These are phyloP conservation scores for Dipodomys merriami DNA, from an alignment of 2,113 vertebrate genomes.

Conservation along the genomic window DNA sequence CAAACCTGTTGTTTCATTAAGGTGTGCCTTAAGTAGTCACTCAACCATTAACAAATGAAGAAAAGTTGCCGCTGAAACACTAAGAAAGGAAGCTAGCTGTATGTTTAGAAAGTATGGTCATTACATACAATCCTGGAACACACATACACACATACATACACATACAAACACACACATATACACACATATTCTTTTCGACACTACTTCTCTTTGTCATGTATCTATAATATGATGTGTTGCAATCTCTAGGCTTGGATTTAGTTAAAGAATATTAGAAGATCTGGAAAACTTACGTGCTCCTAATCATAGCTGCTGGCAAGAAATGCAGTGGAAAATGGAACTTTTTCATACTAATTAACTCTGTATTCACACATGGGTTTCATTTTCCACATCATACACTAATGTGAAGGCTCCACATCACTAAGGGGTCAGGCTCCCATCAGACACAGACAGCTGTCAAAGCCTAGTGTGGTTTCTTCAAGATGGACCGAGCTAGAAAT, in stretches of 20 bases:
- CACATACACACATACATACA: background rate
- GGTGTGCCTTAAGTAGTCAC: background rate
- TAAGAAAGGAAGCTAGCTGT: constrained; percentile 44
- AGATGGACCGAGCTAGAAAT: constrained; percentile 2
- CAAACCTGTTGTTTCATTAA: background rate
- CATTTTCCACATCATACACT: constrained; percentile 72
- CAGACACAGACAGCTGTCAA: constrained; percentile 64
- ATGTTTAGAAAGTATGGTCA: constrained; percentile 7
- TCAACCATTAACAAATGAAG: constrained; percentile 33
- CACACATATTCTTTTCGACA: background rate
- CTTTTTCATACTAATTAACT: constrained; percentile 79
- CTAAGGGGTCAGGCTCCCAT: constrained; percentile 46
- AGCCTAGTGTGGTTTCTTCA: background rate
- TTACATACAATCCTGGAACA: background rate
- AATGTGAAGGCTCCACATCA: constrained; percentile 36
- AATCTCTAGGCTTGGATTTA: constrained; percentile 57
- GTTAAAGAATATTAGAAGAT: constrained; percentile 71
- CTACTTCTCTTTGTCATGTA: constrained; percentile 61
- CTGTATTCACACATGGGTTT: constrained; percentile 77
- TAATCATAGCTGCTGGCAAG: constrained; percentile 80
- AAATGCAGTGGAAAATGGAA: constrained; percentile 74
- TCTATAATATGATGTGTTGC: constrained; percentile 65
- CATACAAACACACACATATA: background rate
- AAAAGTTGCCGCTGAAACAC: constrained; percentile 43
- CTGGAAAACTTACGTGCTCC: constrained; percentile 62